A percentile compares a stretch with the other conserved stretches of the same genome.
phyloP scores from a whole-genome alignment of 2,797 vertebrate species.

The Ficedula albicollis region DNA sequence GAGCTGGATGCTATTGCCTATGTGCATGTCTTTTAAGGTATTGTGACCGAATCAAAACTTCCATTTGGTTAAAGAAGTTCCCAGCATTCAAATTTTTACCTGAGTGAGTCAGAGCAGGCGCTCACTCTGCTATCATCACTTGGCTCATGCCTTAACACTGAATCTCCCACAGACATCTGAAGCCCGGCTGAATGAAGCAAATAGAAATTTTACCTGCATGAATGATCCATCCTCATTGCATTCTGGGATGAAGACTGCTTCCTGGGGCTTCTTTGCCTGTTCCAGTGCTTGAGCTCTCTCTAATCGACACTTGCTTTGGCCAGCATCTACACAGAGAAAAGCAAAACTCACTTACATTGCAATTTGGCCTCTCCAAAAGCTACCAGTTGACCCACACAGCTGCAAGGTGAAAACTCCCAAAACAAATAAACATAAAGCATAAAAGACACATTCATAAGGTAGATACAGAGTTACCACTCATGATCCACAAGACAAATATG shows the following conservation, averaged over 20 bases:
- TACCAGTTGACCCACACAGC: neutral
- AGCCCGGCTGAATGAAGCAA: neutral
- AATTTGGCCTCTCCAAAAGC: neutral
- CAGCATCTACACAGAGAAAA: constrained; percentile 79
- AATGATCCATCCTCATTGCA: constrained; percentile 97
- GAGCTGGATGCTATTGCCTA: neutral
- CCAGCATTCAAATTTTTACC: neutral
- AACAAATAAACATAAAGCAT: neutral
- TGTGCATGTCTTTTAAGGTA: neutral
- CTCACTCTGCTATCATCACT: neutral
- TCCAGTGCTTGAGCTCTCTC: constrained; percentile 92
- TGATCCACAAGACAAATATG: neutral
- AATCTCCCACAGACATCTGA: neutral
- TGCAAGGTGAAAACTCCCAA: fast-evolving
- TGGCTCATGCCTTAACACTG: neutral
- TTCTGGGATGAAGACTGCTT: constrained; percentile 94
- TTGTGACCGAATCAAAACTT: neutral
- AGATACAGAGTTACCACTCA: neutral
- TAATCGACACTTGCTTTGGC: constrained; percentile 92
- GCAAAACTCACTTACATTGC: neutral
- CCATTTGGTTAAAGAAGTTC: neutral
- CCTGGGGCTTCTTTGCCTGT: constrained; percentile 90
- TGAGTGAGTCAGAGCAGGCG: neutral
- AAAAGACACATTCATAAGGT: neutral
- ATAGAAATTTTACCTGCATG: constrained; percentile 81